phyloP scores from a whole-genome alignment of 2,113 vertebrate species.

The Atlantisia rogersi region DNA sequence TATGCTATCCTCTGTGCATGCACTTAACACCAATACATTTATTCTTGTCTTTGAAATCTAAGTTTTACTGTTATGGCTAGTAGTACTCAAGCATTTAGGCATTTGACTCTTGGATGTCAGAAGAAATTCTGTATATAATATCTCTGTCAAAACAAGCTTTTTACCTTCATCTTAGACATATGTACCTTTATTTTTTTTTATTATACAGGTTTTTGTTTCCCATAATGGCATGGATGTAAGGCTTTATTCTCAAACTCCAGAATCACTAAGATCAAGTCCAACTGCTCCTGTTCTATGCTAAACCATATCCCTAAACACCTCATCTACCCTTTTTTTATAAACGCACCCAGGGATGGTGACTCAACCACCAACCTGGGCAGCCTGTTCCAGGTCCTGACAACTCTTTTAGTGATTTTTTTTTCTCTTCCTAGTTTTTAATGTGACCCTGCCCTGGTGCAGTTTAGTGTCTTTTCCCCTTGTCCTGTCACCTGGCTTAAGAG shows the following conservation, averaged over 20 bases:
- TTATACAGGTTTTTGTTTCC: background rate
- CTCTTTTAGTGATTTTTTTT: too few relatives aligned
- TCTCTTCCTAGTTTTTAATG: too few relatives aligned
- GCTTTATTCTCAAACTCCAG: background rate
- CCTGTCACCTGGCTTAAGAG: too few relatives aligned
- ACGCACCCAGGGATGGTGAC: too few relatives aligned
- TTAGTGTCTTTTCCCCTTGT: too few relatives aligned
- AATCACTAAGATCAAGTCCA: too few relatives aligned
- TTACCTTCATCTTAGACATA: background rate
- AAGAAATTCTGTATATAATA: background rate
- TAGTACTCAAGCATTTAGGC: background rate
- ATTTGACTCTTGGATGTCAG: fast-evolving
- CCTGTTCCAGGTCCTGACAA: too few relatives aligned
- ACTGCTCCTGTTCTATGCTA: too few relatives aligned
- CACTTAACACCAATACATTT: background rate
- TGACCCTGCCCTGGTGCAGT: too few relatives aligned
- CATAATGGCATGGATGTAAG: background rate
- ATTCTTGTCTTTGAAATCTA: background rate
- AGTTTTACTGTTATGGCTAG: background rate
- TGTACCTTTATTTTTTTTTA: background rate
- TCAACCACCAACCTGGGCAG: too few relatives aligned
- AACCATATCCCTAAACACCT: too few relatives aligned
- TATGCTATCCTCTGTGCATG: fast-evolving
- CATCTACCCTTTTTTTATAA: too few relatives aligned
- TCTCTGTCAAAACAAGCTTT: background rate